A percentile compares a stretch with the other conserved stretches of the same genome.
Evolutionary conservation across 2,888 invertebrate genomes (phyloP).

Genomic region (Andrena fulva): DNA sequence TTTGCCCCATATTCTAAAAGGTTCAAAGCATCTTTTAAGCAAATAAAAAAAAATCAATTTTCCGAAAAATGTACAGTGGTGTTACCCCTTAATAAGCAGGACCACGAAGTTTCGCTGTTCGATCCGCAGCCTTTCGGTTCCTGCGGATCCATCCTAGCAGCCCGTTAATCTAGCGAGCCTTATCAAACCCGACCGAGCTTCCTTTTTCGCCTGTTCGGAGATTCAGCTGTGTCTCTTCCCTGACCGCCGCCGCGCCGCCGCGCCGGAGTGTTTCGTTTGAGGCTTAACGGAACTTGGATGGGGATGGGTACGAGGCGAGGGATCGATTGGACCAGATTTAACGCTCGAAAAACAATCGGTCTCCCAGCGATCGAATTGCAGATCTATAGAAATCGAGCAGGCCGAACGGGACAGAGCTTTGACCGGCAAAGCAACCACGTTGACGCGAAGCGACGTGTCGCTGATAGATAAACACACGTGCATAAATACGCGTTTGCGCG

Average conservation of each 20-base stretch:
- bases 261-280: no score
- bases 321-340: no score
- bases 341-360: no score
- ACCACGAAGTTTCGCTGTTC: conserved; percentile 57
- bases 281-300: no score
- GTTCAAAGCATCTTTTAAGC: no score
- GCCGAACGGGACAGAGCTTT: conserved; percentile 10
- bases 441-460: conserved; percentile 56
- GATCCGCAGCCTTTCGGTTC: conserved; percentile 51
- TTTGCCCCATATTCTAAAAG: no score
- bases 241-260: no score
- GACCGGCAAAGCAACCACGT: conserved; percentile 6
- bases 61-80: no score
- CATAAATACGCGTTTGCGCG: conserved; percentile 55
- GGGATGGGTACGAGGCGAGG: no score
- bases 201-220: neutral
- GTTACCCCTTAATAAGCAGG: conserved; percentile 70
- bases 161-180: conserved; percentile 16
- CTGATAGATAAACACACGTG: conserved; percentile 67
- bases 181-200: neutral
- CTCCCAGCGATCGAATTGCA: neutral
- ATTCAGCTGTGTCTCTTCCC: no score
- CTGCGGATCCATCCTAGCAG: conserved; percentile 20
- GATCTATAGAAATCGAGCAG: conserved; percentile 14
- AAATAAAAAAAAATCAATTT: no score